Percentiles rank a stretch among this genome's conserved stretches.
phyloP scores from a whole-genome alignment of 2,888 invertebrate genomes.

The Argyresthia albistria region DNA sequence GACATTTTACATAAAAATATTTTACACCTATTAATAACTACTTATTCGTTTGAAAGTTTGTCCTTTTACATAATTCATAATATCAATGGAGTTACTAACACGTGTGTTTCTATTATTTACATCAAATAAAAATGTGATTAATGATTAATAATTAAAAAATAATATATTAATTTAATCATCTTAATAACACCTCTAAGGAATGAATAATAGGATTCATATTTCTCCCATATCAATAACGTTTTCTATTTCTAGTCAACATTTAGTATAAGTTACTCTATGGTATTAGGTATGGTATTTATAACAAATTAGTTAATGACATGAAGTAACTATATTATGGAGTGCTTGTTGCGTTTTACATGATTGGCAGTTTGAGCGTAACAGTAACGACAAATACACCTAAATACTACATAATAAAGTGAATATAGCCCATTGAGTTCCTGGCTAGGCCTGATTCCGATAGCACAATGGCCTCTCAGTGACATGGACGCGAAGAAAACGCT shows the following conservation, averaged over 20 bases:
- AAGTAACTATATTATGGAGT: not conserved
- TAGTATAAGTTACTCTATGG: too few species aligned
- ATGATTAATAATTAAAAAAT: not conserved
- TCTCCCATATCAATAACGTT: too few species aligned
- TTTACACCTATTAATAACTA: not conserved
- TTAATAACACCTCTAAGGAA: not conserved
- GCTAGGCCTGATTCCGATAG: too few species aligned
- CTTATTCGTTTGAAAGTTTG: conserved; percentile 21
- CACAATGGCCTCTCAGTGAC: too few species aligned
- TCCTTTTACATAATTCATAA: conserved; percentile 32
- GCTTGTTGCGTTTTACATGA: conserved; percentile 9
- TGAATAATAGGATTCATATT: too few species aligned
- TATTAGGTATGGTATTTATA: too few species aligned
- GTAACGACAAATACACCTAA: too few species aligned
- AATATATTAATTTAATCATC: too few species aligned
- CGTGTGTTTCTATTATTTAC: conserved; percentile 8
- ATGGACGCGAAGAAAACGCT: too few species aligned
- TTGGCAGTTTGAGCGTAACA: conserved; percentile 35
- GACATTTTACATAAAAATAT: conserved; percentile 15
- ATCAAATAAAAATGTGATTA: not conserved
- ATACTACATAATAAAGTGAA: too few species aligned
- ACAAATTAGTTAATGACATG: not conserved
- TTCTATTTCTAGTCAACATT: too few species aligned
- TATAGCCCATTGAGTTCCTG: too few species aligned
- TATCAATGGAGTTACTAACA: conserved; percentile 29